These are phyloP conservation scores for Taxidea taxus DNA, from an alignment of 2,113 vertebrate genomes.

Conservation along the genomic window DNA sequence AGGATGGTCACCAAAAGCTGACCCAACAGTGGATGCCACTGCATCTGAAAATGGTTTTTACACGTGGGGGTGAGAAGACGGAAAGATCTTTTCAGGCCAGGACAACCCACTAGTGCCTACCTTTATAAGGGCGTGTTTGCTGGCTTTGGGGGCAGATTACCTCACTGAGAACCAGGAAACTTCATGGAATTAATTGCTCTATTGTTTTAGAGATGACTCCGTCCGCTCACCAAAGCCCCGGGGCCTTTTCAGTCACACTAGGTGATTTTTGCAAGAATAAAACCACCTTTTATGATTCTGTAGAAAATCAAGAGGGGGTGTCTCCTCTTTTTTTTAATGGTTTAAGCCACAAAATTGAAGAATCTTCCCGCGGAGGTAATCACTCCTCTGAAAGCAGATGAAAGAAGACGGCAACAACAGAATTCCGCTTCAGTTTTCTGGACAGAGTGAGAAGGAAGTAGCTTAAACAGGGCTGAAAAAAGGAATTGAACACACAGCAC, in stretches of 20 bases:
- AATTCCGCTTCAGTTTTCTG: not conserved
- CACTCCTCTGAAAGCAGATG: not conserved
- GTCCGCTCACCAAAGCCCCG: not conserved
- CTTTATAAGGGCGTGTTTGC: not conserved
- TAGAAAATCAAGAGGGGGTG: not conserved
- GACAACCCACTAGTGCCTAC: not conserved
- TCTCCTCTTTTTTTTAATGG: not conserved
- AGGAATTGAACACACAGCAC: rapidly evolving
- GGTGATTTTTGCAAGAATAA: not conserved
- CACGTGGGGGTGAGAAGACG: not conserved
- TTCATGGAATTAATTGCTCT: not conserved
- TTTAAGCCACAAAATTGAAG: not conserved
- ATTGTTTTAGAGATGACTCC: not conserved
- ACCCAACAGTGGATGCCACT: rapidly evolving
- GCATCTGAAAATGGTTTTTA: rapidly evolving
- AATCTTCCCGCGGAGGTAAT: not conserved
- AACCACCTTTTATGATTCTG: not conserved
- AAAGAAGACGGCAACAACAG: rapidly evolving
- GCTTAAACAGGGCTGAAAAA: not conserved
- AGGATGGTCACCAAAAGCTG: rapidly evolving
- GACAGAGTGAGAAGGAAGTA: not conserved
- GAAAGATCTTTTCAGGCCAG: not conserved
- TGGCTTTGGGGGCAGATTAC: not conserved
- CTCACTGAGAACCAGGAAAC: not conserved
- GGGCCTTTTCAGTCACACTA: not conserved